A percentile compares a stretch with the other conserved stretches of the same genome.
Conservation (phyloP, 2,113 vertebrate species). For the Acrocephalus arundinaceus region DNA sequence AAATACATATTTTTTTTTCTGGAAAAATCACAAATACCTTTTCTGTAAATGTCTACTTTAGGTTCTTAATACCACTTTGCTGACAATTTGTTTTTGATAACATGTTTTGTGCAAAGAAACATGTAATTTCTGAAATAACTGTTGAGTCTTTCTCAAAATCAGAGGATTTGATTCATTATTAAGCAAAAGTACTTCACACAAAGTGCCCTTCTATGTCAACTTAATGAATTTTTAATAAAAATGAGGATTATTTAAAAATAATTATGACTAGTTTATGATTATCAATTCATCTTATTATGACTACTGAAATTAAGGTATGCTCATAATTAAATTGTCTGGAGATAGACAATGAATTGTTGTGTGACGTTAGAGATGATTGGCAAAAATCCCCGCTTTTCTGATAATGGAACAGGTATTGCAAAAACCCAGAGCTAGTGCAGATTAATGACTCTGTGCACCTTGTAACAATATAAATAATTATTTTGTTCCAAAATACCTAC, state of each 20-base stretch:
- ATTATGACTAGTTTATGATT: constrained; percentile 57
- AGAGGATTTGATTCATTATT: constrained; percentile 16
- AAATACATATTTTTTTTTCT: neutral
- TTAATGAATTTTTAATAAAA: constrained; percentile 62
- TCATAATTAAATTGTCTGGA: constrained; percentile 61
- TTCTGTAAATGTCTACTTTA: neutral
- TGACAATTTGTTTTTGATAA: neutral
- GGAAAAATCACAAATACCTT: neutral
- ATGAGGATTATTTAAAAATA: constrained; percentile 23
- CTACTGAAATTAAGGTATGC: constrained; percentile 14
- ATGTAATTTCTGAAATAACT: neutral
- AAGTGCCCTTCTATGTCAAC: constrained; percentile 3
- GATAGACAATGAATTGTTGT: constrained; percentile 1
- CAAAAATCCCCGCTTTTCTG: neutral
- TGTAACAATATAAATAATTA: neutral
- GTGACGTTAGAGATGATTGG: neutral
- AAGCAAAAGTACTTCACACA: neutral
- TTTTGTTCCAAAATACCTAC: neutral
- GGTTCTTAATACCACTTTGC: neutral
- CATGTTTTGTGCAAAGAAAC: neutral
- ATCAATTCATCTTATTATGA: constrained; percentile 64
- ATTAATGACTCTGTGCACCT: neutral
- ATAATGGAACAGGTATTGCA: neutral
- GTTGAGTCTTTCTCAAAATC: neutral
- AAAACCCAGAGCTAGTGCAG: neutral